These are phyloP conservation scores for Todus mexicanus DNA, from an alignment of 2,797 vertebrate species.

Conservation along the genomic window DNA sequence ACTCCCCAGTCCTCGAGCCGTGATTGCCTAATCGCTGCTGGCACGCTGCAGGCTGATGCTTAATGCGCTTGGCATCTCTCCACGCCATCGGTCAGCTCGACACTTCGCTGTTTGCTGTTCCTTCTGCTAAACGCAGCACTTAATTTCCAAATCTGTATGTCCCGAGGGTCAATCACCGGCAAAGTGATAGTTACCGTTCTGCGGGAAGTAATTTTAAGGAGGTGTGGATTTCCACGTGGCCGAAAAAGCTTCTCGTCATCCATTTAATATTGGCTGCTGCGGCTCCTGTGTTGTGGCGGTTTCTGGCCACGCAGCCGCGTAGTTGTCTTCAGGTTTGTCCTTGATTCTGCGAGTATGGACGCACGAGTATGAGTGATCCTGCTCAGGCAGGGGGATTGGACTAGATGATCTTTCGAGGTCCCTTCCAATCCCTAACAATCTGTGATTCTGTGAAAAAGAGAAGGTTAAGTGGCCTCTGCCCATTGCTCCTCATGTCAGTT, in stretches of 20 bases:
- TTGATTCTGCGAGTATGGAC: rapidly evolving
- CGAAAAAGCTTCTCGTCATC: neutral
- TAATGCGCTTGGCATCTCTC: slow-evolving; percentile 16
- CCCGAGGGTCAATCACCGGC: neutral
- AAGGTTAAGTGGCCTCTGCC: neutral
- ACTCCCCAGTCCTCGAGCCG: neutral
- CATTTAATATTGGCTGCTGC: neutral
- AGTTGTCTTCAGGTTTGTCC: neutral
- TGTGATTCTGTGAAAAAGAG: no score
- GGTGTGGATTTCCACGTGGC: neutral
- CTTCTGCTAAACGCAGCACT: neutral
- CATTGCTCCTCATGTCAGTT: neutral
- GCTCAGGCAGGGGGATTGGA: no score
- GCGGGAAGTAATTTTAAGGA: neutral
- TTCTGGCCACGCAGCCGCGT: neutral
- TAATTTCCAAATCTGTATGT: slow-evolving; percentile 30
- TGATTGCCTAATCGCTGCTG: neutral
- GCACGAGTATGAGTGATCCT: no score
- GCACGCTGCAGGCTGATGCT: neutral
- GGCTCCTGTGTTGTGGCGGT: neutral
- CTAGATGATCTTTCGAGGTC: no score
- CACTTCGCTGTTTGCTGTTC: neutral
- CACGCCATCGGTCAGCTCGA: neutral
- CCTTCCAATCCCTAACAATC: no score
- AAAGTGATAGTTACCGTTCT: neutral